Base-by-base conservation (phyloP, 2,888 invertebrate genomes). In the Lottia scabra region DNA sequence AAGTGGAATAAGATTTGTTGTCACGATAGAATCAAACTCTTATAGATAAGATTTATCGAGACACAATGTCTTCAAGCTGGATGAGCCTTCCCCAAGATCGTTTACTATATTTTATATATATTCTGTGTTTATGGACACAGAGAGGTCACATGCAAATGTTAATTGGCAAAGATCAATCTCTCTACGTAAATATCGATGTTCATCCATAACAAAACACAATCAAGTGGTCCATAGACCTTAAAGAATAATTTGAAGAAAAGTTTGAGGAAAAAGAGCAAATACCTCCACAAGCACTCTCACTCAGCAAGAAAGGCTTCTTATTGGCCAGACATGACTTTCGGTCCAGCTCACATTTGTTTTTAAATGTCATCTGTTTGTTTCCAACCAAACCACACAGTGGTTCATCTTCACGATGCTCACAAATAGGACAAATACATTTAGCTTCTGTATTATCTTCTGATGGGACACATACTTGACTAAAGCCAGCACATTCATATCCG, bases 201-300 rank as follows among this genome's bases (percentile, higher is more conserved):
- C 8, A 38, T 38, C 38, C 38, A 30, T 38, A n/a, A n/a, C 8
- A 38, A 38, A 38, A 6, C 38, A 4, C 3, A 5, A 8, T 8
- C 38, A 8, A 38, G 38, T 38, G 8, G 38, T 38, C 10, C 1
- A 38, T 38, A 38, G 1, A 6, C 38, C 10, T 38, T 38, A 10
- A 6, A 38, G 12, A n/a, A 6, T 30, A 15, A 12, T 30, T 26
- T 4, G 30, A 6, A 64, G 2, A 26, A 13, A 16, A n/a, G 30
- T 13, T 3, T 3, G 6, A 0, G 8, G n/a, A 15, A 2, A 30
- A 4, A 68, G n/a, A n/a, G n/a, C n/a, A n/a, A 78, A 48, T 76
- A 83, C 83, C 73, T 45, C 77, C 81, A 73, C 83, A 83, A 23
- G 67, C 65, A 48, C 77, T 78, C 8, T 72, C 56, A 46, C 80